Evolutionary conservation across 2,113 vertebrate genomes (phyloP).

Genomic region (Chionodraco myersi): DNA sequence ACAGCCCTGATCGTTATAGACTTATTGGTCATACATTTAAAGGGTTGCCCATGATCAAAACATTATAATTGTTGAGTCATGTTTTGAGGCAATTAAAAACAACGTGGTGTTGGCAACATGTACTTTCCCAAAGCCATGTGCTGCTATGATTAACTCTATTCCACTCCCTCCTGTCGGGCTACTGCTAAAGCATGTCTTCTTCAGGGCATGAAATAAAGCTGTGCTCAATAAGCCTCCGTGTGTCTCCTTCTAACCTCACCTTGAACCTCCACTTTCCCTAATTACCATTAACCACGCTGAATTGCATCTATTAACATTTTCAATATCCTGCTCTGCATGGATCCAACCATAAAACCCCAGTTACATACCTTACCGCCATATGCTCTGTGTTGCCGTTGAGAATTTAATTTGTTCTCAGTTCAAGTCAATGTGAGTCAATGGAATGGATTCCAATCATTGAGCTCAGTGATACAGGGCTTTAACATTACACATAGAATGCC

Average conservation of each 20-base stretch:
- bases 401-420: constrained; percentile 1
- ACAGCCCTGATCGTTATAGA: background rate
- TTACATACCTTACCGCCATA: background rate
- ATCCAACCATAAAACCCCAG: background rate
- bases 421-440: background rate
- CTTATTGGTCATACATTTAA: background rate
- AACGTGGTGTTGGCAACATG: background rate
- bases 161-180: background rate
- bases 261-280: constrained; percentile 7
- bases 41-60: background rate
- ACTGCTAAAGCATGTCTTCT: too few species aligned
- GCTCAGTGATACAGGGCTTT: background rate
- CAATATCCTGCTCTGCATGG: constrained; percentile 11
- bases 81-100: background rate
- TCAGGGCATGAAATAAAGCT: background rate
- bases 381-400: background rate
- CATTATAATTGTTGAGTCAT: background rate
- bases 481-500: background rate
- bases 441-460: background rate
- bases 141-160: background rate
- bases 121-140: background rate
- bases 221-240: constrained; percentile 13
- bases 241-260: constrained; percentile 20
- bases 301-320: background rate
- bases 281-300: background rate